Conservation (phyloP, 2,113 vertebrate species). For the Antechinus stuartii region DNA sequence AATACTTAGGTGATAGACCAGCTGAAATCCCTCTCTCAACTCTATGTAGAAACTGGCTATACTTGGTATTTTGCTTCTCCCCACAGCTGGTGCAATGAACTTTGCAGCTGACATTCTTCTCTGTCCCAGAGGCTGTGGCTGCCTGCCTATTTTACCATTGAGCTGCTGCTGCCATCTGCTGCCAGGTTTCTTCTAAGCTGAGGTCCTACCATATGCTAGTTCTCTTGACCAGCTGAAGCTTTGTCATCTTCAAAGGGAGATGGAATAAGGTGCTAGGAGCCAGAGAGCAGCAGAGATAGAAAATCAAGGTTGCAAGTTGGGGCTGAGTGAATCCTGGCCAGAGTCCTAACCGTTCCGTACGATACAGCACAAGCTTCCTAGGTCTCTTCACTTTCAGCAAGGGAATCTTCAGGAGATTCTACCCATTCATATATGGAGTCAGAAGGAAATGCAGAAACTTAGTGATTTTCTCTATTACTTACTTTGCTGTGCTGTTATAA, state of each 20-base stretch:
- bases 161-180: neutral
- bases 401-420: neutral
- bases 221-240: neutral
- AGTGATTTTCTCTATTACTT: neutral
- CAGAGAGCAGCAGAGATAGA: neutral
- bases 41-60: neutral
- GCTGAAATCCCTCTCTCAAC: neutral
- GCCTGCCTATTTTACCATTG: neutral
- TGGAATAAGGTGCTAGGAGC: neutral
- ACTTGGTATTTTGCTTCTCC: neutral
- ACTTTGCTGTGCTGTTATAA: neutral
- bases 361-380: neutral
- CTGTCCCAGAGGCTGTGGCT: neutral
- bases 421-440: neutral
- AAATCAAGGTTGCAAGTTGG: neutral
- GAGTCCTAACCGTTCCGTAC: neutral
- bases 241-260: neutral
- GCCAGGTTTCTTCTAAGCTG: neutral
- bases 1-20: neutral
- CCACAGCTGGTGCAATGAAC: neutral
- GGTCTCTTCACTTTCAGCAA: neutral
- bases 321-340: neutral
- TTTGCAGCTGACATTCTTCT: neutral
- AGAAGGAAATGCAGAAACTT: neutral
- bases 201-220: neutral